phyloP scores from a whole-genome alignment of 2,113 vertebrate genomes.

The Charadrius vociferus region DNA sequence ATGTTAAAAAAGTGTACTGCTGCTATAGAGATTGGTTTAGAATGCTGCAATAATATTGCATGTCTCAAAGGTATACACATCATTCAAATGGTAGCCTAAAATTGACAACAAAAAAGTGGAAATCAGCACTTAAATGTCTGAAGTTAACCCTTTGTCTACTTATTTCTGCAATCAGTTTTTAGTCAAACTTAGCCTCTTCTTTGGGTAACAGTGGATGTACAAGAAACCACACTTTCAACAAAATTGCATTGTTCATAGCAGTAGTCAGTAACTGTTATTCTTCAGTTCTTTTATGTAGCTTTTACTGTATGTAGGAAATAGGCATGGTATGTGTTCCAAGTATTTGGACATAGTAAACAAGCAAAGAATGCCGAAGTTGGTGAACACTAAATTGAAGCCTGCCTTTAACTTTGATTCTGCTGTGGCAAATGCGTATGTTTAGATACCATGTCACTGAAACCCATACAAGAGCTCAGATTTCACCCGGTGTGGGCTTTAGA shows the following conservation, averaged over 20 bases:
- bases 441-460: neutral
- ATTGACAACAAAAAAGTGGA: neutral
- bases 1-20: neutral
- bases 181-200: neutral
- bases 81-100: neutral
- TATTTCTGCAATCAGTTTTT: neutral
- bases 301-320: neutral
- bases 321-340: neutral
- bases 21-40: neutral
- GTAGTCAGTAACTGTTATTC: neutral
- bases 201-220: neutral
- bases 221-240: neutral
- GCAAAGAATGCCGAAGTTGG: neutral
- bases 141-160: neutral
- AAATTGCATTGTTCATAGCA: neutral
- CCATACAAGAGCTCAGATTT: neutral
- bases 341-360: neutral
- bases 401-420: neutral
- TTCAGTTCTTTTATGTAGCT: neutral
- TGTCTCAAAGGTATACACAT: neutral
- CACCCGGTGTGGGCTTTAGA: neutral
- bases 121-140: neutral
- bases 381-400: neutral
- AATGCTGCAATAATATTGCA: neutral
- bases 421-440: accelerated